Conservation (phyloP, 1,140 invertebrate genomes). For the Armadillidium nasatum region DNA sequence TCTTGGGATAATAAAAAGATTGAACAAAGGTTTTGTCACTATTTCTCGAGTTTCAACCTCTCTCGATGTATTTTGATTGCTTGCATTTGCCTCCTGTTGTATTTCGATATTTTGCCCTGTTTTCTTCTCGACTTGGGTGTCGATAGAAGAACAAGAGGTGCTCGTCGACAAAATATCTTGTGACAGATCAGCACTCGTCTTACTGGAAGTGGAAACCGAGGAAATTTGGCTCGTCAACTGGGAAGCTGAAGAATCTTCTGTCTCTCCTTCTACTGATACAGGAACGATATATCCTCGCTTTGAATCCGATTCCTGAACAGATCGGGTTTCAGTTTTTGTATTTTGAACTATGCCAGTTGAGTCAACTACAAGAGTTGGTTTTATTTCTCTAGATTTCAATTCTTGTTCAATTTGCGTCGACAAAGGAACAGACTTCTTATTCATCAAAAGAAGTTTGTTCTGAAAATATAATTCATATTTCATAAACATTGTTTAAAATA, state of each 20-base stretch:
- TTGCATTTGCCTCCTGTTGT: too few relatives aligned
- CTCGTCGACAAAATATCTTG: background rate
- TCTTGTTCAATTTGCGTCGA: background rate
- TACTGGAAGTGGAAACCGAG: background rate
- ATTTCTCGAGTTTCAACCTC: background rate
- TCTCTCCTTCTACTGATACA: slow-evolving; percentile 22
- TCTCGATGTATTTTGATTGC: too few relatives aligned
- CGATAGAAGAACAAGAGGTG: background rate
- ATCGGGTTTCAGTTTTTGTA: background rate
- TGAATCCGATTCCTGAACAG: background rate
- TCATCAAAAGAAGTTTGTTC: background rate
- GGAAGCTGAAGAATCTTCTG: background rate
- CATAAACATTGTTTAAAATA: background rate
- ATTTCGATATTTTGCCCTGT: background rate
- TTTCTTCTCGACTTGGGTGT: background rate
- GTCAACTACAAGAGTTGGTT: background rate
- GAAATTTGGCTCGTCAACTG: background rate
- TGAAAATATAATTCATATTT: background rate
- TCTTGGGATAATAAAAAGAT: slow-evolving; percentile 20
- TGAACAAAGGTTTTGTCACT: background rate
- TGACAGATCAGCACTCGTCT: background rate
- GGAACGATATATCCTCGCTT: slow-evolving; percentile 24
- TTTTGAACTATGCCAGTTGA: background rate
- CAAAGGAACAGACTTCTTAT: background rate
- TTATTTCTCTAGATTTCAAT: background rate